Base-by-base conservation (phyloP, 2,113 vertebrate genomes). In the Hipposideros armiger region DNA sequence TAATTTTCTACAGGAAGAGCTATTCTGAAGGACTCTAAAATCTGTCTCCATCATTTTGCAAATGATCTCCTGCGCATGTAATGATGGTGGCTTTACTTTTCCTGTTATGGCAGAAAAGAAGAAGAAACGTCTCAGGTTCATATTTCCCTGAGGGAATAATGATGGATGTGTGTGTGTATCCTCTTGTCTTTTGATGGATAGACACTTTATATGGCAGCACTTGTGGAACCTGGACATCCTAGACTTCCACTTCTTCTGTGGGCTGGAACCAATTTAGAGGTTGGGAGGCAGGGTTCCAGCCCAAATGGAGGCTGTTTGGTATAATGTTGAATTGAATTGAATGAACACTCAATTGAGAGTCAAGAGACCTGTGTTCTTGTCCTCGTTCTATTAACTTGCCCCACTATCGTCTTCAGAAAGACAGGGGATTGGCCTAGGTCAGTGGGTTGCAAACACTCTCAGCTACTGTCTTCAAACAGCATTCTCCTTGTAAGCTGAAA, bases 1-100 rank as follows among this genome's bases (percentile, higher is more conserved):
- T 98, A 98, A 98, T 98, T 98, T 98, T 97, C 94, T 97, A 83
- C 93, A 98, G 97, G 94, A 97, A 97, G 97, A 98, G 85, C 95
- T 97, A 83, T 97, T 98, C 97, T 97, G 80, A 95, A 97, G 96
- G 94, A 98, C 97, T 97, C 97, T 97, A 87, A 98, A 98, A 97
- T 96, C 97, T 97, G 97, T 97, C 97, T 98, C 97, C 70, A 97
- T 98, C 95, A 95, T 98, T 95, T 97, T 90, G 87, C 95, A 98
- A 97, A 98, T 97, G 95, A 98, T 97, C 91, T 97, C 97, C 89
- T 89, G 64, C 87, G 93, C 95, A 54, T 50, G 96, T 77, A 89
- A 95, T 81, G 97, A n/a, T 66, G 60, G 69, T 96, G 94, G n/a
- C 84, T 98, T 98, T 97, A 73, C 97, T 98, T 97, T 97, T 92